Percentiles rank a stretch among this genome's conserved stretches.
Conservation (phyloP, 2,888 invertebrate species). For the Chrysolina haemoptera region DNA sequence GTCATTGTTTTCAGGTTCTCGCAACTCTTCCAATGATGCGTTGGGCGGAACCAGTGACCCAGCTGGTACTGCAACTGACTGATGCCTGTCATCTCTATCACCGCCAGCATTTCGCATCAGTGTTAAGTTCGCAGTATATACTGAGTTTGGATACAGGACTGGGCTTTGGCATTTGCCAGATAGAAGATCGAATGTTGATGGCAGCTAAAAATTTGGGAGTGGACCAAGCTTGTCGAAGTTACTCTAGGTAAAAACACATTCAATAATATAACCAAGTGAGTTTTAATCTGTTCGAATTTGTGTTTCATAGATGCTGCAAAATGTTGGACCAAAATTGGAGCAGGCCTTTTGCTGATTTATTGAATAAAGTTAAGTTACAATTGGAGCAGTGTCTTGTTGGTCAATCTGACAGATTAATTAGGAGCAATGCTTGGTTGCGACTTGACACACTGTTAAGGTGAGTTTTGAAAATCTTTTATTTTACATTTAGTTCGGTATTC, state of each 20-base stretch:
- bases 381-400: slow-evolving; percentile 81
- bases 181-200: slow-evolving; percentile 85
- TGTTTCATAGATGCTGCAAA: slow-evolving; percentile 63
- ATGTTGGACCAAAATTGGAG: slow-evolving; percentile 64
- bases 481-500: no score
- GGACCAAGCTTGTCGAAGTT: slow-evolving; percentile 87
- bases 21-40: slow-evolving; percentile 83
- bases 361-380: slow-evolving; percentile 77
- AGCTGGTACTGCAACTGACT: slow-evolving; percentile 84
- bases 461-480: slow-evolving; percentile 18
- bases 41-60: slow-evolving; percentile 87
- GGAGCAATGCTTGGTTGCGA: slow-evolving; percentile 77
- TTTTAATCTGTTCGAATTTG: background rate
- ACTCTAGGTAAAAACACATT: slow-evolving; percentile 66
- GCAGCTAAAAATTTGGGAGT: slow-evolving; percentile 86
- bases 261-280: background rate
- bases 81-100: slow-evolving; percentile 87
- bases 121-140: slow-evolving; percentile 72
- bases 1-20: slow-evolving; percentile 68
- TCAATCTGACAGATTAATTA: slow-evolving; percentile 78
- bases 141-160: slow-evolving; percentile 79
- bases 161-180: slow-evolving; percentile 81
- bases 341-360: slow-evolving; percentile 68
- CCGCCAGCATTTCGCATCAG: slow-evolving; percentile 83
- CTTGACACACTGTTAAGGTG: slow-evolving; percentile 71